Evolutionary conservation across 2,113 vertebrate genomes (phyloP), one percentile per base, ranked within the genome.

Genomic region (Myodes glareolus): DNA sequence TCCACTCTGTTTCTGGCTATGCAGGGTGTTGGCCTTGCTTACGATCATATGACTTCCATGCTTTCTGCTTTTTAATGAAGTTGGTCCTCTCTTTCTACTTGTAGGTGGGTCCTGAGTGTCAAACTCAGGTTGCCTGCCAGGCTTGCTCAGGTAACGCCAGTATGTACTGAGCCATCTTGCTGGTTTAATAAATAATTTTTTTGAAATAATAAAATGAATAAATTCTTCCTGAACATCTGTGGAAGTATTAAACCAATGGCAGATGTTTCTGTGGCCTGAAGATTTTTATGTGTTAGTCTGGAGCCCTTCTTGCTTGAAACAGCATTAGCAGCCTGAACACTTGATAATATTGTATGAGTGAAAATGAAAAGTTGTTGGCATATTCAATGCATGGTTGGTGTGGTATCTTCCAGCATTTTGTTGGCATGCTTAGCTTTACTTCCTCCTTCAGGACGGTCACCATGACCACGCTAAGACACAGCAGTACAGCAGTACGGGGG

Each of bases 381-480:
- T 94, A 73, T 50, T 39, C 19, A 90, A 77, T 12, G 39, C 81
- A 7, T 89, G n/a, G 36, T 33, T 50, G 21, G 75, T 58, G 97
- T 81, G 68, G 29, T 75, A 63, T 91, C 45, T 92, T 92, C 75
- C 91, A 82, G 92, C 94, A 95, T 80, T 93, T 72, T 84, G 95
- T 93, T 68, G 52, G 82, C 95, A 63, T 93, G 91, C 63, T 90
- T 88, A 90, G 29, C 45, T 88, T 82, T 78, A 23, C 80, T 82
- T 78, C 72, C n/a, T 93, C 29, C 78, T 94, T 94, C 16, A 4
- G 33, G n/a, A 95, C 88, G 39, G 9, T 81, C 19, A 21, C 31
- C 50, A 63, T 47, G 52, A 84, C 97, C 85, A 92, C 29, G 3
- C 33, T 97, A 97, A 98, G 98, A 92, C 77, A 97, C 97, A 80